Conservation (phyloP, 2,113 vertebrate genomes). For the Xerus inauris region DNA sequence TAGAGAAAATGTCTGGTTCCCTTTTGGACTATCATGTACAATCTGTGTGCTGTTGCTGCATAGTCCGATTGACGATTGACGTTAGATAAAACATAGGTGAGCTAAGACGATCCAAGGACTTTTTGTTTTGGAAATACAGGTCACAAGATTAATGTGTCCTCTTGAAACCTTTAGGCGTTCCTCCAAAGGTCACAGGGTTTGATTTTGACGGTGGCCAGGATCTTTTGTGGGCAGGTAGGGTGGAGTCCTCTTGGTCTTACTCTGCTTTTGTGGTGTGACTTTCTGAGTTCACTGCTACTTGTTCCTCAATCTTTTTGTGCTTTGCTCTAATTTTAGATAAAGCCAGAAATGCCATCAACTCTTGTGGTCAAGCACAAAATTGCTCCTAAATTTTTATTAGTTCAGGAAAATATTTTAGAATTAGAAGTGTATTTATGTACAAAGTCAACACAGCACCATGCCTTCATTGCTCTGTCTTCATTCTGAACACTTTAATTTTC, state of each 20-base stretch:
- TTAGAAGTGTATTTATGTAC: neutral
- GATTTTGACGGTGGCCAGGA: neutral
- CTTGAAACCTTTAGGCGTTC: neutral
- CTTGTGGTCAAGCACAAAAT: neutral
- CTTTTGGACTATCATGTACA: neutral
- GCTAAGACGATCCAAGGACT: neutral
- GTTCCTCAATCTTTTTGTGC: conserved; percentile 1
- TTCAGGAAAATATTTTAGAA: neutral
- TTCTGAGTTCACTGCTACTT: conserved; percentile 31
- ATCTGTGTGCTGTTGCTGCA: accelerated
- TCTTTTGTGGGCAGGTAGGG: neutral
- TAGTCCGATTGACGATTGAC: neutral
- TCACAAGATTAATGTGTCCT: neutral
- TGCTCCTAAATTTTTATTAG: conserved; percentile 26
- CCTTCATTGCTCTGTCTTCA: neutral
- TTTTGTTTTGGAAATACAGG: neutral
- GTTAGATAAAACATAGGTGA: neutral
- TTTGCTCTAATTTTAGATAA: neutral
- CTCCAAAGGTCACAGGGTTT: neutral
- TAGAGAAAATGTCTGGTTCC: neutral
- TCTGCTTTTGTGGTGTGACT: neutral
- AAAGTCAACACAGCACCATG: neutral
- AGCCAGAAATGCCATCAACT: conserved; percentile 8
- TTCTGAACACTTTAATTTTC: neutral
- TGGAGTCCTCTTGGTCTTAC: neutral